Evolutionary conservation across 2,888 invertebrate genomes (phyloP).

Genomic region (Himalopsyche japonica): DNA sequence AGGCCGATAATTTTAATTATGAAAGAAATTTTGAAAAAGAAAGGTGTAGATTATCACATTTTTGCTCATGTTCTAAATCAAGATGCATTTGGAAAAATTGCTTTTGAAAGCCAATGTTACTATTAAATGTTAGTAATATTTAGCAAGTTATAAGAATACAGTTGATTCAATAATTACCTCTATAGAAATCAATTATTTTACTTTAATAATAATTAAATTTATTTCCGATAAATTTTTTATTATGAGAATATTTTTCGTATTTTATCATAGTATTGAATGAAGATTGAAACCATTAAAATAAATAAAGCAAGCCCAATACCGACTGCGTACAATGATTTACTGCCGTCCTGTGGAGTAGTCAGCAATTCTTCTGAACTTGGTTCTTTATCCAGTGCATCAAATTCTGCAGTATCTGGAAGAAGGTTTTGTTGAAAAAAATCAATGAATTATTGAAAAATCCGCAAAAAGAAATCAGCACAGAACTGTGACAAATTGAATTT

Average conservation of each 20-base stretch:
- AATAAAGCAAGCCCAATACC: slow-evolving; percentile 67
- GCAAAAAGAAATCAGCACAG: too few species aligned
- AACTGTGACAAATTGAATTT: too few species aligned
- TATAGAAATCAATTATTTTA: background rate
- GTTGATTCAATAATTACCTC: background rate
- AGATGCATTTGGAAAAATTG: slow-evolving; percentile 43
- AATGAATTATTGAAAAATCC: too few species aligned
- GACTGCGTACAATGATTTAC: slow-evolving; percentile 63
- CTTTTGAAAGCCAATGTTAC: slow-evolving; percentile 1
- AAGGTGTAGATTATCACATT: background rate
- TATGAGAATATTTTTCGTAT: slow-evolving; percentile 1
- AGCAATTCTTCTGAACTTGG: slow-evolving; percentile 55
- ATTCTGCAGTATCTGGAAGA: slow-evolving; percentile 52
- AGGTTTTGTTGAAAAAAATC: background rate
- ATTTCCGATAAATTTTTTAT: background rate
- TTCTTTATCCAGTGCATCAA: slow-evolving; percentile 58
- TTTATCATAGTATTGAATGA: slow-evolving; percentile 61
- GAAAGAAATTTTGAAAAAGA: background rate
- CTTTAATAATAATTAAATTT: background rate
- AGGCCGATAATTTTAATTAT: slow-evolving; percentile 32
- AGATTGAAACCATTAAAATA: slow-evolving; percentile 64
- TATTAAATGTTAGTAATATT: background rate
- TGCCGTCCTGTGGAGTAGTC: slow-evolving; percentile 62
- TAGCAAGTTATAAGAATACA: background rate
- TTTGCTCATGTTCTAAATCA: background rate